Evolutionary conservation across 2,888 invertebrate species (phyloP).

Genomic region (Drosophila formosana): DNA sequence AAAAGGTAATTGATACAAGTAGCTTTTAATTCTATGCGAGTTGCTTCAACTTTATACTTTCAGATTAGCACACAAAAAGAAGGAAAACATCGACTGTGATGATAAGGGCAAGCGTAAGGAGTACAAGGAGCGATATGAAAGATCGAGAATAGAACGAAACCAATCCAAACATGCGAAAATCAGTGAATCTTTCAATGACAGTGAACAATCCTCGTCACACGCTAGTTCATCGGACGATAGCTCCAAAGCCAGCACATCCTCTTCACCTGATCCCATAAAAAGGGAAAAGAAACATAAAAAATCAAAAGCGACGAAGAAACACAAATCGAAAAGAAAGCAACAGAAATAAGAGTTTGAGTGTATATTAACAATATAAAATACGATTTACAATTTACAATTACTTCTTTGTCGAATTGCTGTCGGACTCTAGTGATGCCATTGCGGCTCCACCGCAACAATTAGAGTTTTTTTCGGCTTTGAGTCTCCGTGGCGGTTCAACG

Average conservation of each 20-base stretch:
- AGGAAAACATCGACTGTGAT: constrained; percentile 1
- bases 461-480: constrained; percentile 36
- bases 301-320: constrained; percentile 51
- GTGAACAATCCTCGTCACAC: constrained; percentile 50
- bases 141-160: constrained; percentile 23
- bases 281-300: constrained; percentile 62
- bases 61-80: constrained; percentile 1
- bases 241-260: constrained; percentile 35
- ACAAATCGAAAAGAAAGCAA: constrained; percentile 64
- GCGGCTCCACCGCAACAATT: constrained; percentile 66
- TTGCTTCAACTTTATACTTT: not conserved
- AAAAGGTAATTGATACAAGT: constrained; percentile 42
- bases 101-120: constrained; percentile 6
- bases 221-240: constrained; percentile 52
- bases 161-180: constrained; percentile 53
- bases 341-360: constrained; percentile 54
- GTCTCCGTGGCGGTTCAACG: constrained; percentile 81
- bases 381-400: constrained; percentile 49
- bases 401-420: constrained; percentile 55
- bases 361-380: constrained; percentile 16
- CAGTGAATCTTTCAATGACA: constrained; percentile 47
- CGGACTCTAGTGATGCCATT: constrained; percentile 65
- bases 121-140: constrained; percentile 3
- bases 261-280: constrained; percentile 68
- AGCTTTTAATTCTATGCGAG: not conserved